Percentiles rank a stretch among this genome's conserved stretches.
These are phyloP conservation scores for Oostethus manadensis DNA, from an alignment of 2,113 vertebrate species.

Conservation along the genomic window DNA sequence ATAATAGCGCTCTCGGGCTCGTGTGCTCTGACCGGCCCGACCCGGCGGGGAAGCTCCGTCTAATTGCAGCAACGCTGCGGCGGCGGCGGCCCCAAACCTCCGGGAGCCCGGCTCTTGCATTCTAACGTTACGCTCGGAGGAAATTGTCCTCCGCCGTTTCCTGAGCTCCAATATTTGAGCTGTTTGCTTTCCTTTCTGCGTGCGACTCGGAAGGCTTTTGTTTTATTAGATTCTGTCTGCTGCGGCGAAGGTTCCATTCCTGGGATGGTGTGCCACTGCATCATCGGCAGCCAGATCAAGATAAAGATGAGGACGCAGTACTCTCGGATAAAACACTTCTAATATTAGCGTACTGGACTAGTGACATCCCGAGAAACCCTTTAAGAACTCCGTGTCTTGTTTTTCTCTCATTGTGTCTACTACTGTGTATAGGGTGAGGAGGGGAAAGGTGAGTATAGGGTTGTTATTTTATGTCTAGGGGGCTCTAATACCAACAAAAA, in stretches of 20 bases:
- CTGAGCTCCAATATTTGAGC: conserved; percentile 80
- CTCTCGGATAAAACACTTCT: neutral
- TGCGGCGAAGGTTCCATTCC: neutral
- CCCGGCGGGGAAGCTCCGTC: conserved; percentile 80
- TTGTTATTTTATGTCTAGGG: too few species aligned
- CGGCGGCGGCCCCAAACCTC: conserved; percentile 70
- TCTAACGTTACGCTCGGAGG: conserved; percentile 85
- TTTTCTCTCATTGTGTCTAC: too few species aligned
- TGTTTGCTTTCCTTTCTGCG: conserved; percentile 66
- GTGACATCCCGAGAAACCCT: too few species aligned
- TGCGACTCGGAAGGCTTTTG: conserved; percentile 79
- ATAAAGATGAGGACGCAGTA: neutral
- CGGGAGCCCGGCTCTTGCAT: conserved; percentile 72
- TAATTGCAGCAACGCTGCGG: conserved; percentile 76
- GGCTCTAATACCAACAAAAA: too few species aligned
- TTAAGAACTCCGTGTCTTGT: too few species aligned
- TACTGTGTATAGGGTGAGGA: too few species aligned
- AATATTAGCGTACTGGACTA: too few species aligned
- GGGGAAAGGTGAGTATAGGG: too few species aligned
- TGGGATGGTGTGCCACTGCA: neutral
- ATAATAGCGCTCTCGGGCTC: conserved; percentile 46
- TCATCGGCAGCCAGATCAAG: neutral
- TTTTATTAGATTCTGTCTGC: conserved; percentile 76
- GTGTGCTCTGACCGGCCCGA: conserved; percentile 71
- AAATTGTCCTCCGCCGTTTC: conserved; percentile 86